Conservation (phyloP, 2,888 invertebrate genomes). For the Spialia ferax region DNA sequence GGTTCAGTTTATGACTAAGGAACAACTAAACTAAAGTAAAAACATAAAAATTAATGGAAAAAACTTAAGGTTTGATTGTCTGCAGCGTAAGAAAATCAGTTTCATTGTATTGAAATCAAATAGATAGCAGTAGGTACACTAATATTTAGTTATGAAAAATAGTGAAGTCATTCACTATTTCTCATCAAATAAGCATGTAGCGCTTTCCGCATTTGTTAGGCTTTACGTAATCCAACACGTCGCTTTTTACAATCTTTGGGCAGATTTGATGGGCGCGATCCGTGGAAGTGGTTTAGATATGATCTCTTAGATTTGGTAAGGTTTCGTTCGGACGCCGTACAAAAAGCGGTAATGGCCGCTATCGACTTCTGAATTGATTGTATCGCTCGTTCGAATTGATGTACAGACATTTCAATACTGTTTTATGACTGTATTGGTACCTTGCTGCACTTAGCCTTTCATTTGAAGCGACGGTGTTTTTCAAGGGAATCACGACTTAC, state of each 20-base stretch:
- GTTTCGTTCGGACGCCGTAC: constrained; percentile 53
- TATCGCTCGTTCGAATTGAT: constrained; percentile 47
- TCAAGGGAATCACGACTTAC: constrained; percentile 40
- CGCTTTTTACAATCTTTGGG: constrained; percentile 51
- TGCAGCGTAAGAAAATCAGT: too few relatives aligned
- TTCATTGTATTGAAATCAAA: not conserved
- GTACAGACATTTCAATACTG: constrained; percentile 60
- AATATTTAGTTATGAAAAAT: constrained; percentile 3
- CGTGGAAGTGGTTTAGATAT: constrained; percentile 66
- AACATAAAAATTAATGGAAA: too few relatives aligned
- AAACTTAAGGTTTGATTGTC: too few relatives aligned
- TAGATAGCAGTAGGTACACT: not conserved
- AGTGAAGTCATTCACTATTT: constrained; percentile 5
- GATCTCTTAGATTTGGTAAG: constrained; percentile 56
- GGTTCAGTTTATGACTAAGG: too few relatives aligned
- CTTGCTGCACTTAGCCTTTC: constrained; percentile 66
- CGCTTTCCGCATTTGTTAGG: constrained; percentile 61
- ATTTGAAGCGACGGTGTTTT: constrained; percentile 54
- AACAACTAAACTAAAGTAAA: too few relatives aligned
- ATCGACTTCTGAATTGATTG: constrained; percentile 42
- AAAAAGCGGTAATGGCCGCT: constrained; percentile 37
- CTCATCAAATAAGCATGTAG: not conserved
- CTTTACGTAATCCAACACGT: constrained; percentile 64
- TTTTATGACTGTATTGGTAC: constrained; percentile 71
- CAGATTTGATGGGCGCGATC: constrained; percentile 60